Evolutionary conservation across 2,113 vertebrate species (phyloP), one percentile per base, ranked within the genome.

Genomic region (Sapayoa aenigma): DNA sequence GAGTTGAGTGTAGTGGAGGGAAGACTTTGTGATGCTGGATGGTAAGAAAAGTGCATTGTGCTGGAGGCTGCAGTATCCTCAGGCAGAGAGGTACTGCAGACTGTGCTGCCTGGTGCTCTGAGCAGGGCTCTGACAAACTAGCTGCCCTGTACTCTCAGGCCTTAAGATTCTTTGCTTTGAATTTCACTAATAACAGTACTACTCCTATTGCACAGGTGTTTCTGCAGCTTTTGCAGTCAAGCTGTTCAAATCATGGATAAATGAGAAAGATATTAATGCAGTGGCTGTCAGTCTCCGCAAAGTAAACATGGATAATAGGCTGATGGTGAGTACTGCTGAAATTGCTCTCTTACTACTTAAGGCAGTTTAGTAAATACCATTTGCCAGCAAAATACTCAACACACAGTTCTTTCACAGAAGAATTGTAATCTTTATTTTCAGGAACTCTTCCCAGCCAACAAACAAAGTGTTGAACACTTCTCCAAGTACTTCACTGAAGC

Each of bases 401-500:
- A 9, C 0, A 0, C 8, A 2, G 37, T 84, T 52, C 35, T 52
- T 73, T 21, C 35, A 18, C 67, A 22, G 83, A 66, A 67, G 22
- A 53, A 12, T 31, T 73, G 47, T 67, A 52, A 86, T 81, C 60
- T 68, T 87, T 1, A 1, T 75, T 96, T 90, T 44, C 95, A 99
- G 99, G 99, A 99, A 96, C 98, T 99, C 86, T 99, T 99, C 96
- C 99, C 99, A 94, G 99, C 99, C 97, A 99, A 99, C 97, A 99
- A 99, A 96, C 98, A 99, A 95, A 99, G 99, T 71, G 98, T 99
- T 25, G 99, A 99, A 97, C 99, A 99, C 96, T 99, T 99, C 97
- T 99, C 99, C 28, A 99, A 99, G 97, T 99, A 99, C 96, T 99
- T 99, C 95, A 99, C 99, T 14, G 99, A 99, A 71, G 99, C 99